These are phyloP conservation scores for Epizoanthus fatuus DNA, from an alignment of 92 coral and sea anemone species.

Conservation along the genomic window DNA sequence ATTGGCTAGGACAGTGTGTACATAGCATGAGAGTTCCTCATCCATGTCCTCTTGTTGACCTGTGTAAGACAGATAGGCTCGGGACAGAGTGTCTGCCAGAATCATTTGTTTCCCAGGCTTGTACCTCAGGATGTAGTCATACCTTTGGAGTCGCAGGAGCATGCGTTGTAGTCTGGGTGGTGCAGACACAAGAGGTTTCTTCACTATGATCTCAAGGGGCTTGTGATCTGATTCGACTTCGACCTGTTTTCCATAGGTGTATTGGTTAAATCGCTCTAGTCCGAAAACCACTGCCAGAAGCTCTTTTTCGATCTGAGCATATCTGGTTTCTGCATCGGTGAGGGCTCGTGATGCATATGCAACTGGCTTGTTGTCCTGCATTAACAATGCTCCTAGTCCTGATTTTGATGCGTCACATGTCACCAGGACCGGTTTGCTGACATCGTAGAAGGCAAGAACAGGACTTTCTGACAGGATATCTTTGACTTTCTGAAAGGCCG, in stretches of 20 bases:
- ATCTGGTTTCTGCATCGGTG: constrained; percentile 60
- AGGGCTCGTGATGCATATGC: constrained; percentile 66
- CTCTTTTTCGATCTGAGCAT: constrained; percentile 65
- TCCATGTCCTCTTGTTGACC: constrained; percentile 53
- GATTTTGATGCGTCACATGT: no score
- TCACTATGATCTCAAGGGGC: constrained; percentile 62
- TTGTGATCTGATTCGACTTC: constrained; percentile 73
- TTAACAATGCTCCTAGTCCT: background rate
- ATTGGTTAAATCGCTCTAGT: constrained; percentile 65
- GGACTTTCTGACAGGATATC: background rate
- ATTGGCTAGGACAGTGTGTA: constrained; percentile 52
- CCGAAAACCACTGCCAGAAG: constrained; percentile 61
- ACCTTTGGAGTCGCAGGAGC: constrained; percentile 61
- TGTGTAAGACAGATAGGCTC: constrained; percentile 58
- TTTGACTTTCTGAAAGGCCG: constrained; percentile 12
- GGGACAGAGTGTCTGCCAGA: constrained; percentile 64
- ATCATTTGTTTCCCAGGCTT: constrained; percentile 69
- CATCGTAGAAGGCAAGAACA: no score
- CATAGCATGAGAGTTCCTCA: constrained; percentile 68
- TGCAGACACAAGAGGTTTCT: constrained; percentile 65
- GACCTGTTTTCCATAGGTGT: constrained; percentile 62
- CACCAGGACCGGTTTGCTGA: no score
- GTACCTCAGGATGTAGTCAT: constrained; percentile 59
- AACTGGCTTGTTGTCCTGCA: constrained; percentile 27
- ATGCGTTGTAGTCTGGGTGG: constrained; percentile 73